A percentile compares a stretch with the other conserved stretches of the same genome.
These are phyloP conservation scores for Proteles cristata DNA, from an alignment of 2,113 vertebrate genomes.

Conservation along the genomic window DNA sequence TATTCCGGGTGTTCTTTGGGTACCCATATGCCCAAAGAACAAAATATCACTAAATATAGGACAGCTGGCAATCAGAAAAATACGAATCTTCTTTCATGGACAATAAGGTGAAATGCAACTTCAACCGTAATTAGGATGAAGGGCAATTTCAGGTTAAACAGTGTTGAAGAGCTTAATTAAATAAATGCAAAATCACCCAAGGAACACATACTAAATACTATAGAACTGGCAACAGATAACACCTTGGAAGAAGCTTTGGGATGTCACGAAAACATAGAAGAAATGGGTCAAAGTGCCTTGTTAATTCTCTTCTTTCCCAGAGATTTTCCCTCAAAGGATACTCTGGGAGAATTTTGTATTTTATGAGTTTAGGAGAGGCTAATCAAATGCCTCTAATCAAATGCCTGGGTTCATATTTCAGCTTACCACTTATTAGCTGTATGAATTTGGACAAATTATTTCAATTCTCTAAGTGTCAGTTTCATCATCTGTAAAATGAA, in stretches of 20 bases:
- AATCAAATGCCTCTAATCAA: slow-evolving; percentile 6
- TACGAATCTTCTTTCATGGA: background rate
- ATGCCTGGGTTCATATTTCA: background rate
- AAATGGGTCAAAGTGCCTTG: background rate
- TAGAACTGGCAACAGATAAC: background rate
- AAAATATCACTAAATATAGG: slow-evolving; percentile 48
- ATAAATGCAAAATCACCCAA: slow-evolving; percentile 39
- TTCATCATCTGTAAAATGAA: background rate
- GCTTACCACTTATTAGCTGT: background rate
- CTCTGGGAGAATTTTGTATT: background rate
- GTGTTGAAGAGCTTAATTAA: slow-evolving; percentile 16
- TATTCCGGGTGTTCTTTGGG: slow-evolving; percentile 56
- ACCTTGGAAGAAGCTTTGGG: background rate
- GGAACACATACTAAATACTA: background rate
- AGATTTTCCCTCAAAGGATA: background rate
- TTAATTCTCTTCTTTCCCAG: slow-evolving; percentile 19
- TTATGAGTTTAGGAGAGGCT: slow-evolving; percentile 14
- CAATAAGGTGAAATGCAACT: slow-evolving; percentile 46
- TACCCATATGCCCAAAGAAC: slow-evolving; percentile 51
- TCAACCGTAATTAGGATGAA: slow-evolving; percentile 10
- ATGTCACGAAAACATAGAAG: background rate
- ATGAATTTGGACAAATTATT: slow-evolving; percentile 15
- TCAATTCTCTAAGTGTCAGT: background rate
- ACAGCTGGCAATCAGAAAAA: slow-evolving; percentile 51
- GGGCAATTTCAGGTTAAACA: slow-evolving; percentile 1